Evolutionary conservation across 2,113 vertebrate genomes (phyloP), one percentile per base, ranked within the genome.

Genomic region (Psephotus haematonotus): DNA sequence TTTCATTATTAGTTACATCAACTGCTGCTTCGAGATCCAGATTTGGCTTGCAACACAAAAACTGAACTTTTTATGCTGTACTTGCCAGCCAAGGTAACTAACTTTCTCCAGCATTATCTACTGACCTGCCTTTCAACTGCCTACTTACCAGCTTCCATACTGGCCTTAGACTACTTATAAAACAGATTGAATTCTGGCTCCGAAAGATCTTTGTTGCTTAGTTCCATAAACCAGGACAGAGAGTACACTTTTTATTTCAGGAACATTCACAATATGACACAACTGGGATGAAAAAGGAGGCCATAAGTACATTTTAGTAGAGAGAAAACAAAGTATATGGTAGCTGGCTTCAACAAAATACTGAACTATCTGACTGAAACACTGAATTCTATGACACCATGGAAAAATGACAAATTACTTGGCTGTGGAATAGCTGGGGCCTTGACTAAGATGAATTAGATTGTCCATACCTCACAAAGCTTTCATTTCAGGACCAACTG

Each of bases 351-450:
- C 82, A 92, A 93, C 44, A 69, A 79, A 92, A 85, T 64, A 52
- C 28, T 80, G 53, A 95, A 77, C 44, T 77, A 88, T 33, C 37
- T 63, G 76, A 80, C 52, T 92, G 70, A 93, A 97, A 95, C 82
- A 85, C 47, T 2, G 1, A 95, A 90, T 94, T 90, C 31, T 65
- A 75, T 90, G 76, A 80, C 88, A 86, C 16, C 19, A 11, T 17
- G 31, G 71, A 86, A 90, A 94, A 96, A 95, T 92, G 71, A 95
- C 92, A 95, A 88, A 96, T 92, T 90, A 92, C 86, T 74, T 74
- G 63, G 68, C 46, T 88, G 31, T 63, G 53, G 59, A 88, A 64
- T 86, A 0, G 3, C 59, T 86, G 59, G 50, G 43, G 53, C 49
- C 75, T 76, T 86, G 86, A 92, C 75, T 93, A 82, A 94, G 85